These are phyloP conservation scores for Piscicola geometra DNA, from an alignment of 2,888 invertebrate species.

Conservation along the genomic window DNA sequence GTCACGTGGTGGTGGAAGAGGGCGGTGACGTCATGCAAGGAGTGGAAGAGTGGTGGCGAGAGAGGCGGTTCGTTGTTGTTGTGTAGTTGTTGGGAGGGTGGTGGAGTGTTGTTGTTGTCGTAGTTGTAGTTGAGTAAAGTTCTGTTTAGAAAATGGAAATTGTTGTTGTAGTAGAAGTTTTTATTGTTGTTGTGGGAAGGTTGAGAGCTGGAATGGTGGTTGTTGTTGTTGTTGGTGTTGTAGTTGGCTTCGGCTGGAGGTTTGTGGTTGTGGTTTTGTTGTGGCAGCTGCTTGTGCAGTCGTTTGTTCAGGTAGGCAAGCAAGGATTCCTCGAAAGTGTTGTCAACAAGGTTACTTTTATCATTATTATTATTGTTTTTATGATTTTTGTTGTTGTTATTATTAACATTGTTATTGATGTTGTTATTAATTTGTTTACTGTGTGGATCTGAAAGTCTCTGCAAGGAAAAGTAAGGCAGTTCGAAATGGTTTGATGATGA, in stretches of 20 bases:
- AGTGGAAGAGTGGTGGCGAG: not conserved
- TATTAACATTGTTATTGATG: too few relatives aligned
- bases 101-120: not conserved
- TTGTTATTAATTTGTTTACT: too few relatives aligned
- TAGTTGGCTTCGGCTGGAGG: too few relatives aligned
- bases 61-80: not conserved
- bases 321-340: too few relatives aligned
- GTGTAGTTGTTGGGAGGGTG: not conserved
- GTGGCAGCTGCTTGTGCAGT: too few relatives aligned
- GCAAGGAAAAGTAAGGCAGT: not conserved
- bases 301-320: too few relatives aligned
- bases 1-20: not conserved
- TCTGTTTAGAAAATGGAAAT: not conserved
- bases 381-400: too few relatives aligned
- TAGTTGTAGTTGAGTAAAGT: not conserved
- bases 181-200: not conserved
- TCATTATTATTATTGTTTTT: too few relatives aligned
- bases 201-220: not conserved
- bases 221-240: not conserved
- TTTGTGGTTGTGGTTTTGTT: too few relatives aligned
- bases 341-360: too few relatives aligned
- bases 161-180: not conserved
- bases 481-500: conserved; percentile 14
- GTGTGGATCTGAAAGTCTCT: not conserved
- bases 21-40: not conserved